These are phyloP conservation scores for Papilio elwesi DNA, from an alignment of 2,888 invertebrate genomes.

Conservation along the genomic window DNA sequence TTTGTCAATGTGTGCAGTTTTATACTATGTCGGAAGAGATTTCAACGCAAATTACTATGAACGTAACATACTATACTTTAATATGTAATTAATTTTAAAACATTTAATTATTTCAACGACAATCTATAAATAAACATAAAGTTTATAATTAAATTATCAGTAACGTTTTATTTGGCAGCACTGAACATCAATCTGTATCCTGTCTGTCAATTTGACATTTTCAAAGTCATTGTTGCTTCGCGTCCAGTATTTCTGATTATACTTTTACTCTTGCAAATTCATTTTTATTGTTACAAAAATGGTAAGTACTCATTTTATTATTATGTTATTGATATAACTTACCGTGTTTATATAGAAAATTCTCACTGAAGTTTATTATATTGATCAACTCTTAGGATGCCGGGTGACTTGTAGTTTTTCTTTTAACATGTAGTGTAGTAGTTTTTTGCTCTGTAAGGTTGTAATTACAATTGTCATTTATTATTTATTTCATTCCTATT, in stretches of 20 bases:
- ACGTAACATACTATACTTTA: too few species aligned
- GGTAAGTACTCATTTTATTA: constrained; percentile 24
- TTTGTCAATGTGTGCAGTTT: too few species aligned
- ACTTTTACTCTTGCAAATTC: not conserved
- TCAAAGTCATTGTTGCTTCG: constrained; percentile 50
- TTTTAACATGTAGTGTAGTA: not conserved
- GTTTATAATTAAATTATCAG: too few species aligned
- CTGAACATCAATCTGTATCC: not conserved
- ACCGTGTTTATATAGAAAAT: not conserved
- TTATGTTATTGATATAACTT: not conserved
- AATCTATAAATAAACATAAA: too few species aligned
- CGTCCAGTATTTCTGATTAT: constrained; percentile 29
- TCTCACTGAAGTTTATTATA: not conserved
- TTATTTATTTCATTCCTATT: not conserved
- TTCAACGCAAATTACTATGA: too few species aligned
- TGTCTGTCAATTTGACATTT: constrained; percentile 44
- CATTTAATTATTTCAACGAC: too few species aligned
- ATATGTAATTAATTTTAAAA: too few species aligned
- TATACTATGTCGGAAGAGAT: too few species aligned
- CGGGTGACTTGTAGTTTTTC: constrained; percentile 36
- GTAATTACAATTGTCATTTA: not conserved
- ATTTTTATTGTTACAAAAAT: constrained; percentile 23
- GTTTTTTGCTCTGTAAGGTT: not conserved
- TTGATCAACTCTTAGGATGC: not conserved
- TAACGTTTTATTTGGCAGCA: too few species aligned